These are phyloP conservation scores for Phortica okadai DNA, from an alignment of 2,888 invertebrate genomes.

Conservation along the genomic window DNA sequence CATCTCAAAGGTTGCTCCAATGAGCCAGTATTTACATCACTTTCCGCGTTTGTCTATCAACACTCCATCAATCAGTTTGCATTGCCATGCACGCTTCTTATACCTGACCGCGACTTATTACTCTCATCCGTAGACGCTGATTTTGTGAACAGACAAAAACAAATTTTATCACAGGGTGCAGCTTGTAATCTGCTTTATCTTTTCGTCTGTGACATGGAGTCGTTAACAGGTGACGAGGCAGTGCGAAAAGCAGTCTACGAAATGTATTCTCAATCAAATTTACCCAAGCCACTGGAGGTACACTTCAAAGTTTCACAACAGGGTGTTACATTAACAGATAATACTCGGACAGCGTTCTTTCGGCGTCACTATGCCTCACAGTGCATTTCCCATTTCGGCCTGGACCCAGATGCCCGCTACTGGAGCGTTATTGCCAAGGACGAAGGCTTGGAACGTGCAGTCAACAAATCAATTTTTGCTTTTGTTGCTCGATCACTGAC, in stretches of 20 bases:
- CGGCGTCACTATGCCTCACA: conserved; percentile 94
- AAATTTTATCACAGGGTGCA: conserved; percentile 81
- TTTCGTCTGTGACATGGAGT: conserved; percentile 93
- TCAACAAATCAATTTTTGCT: conserved; percentile 86
- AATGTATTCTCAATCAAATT: conserved; percentile 80
- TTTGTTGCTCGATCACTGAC: conserved; percentile 94
- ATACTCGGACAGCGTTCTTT: conserved; percentile 89
- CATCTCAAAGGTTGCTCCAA: conserved; percentile 94
- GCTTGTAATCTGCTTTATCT: conserved; percentile 96
- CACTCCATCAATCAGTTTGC: conserved; percentile 98
- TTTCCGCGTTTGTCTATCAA: conserved; percentile 98
- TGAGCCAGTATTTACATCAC: conserved; percentile 97
- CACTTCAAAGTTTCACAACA: conserved; percentile 98
- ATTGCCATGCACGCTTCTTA: conserved; percentile 89
- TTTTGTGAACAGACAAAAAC: conserved; percentile 62
- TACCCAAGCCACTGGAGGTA: conserved; percentile 84
- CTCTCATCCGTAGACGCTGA: conserved; percentile 50
- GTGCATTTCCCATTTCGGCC: conserved; percentile 92
- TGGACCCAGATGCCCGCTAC: conserved; percentile 92
- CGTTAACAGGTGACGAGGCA: conserved; percentile 90
- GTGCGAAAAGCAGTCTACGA: conserved; percentile 86
- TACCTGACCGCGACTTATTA: conserved; percentile 79
- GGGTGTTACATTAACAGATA: conserved; percentile 97
- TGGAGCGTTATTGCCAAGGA: conserved; percentile 78
- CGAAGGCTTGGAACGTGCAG: conserved; percentile 51